Evolutionary conservation across 2,113 vertebrate genomes (phyloP), one percentile per base, ranked within the genome.

Genomic region (Xyrauchen texanus): DNA sequence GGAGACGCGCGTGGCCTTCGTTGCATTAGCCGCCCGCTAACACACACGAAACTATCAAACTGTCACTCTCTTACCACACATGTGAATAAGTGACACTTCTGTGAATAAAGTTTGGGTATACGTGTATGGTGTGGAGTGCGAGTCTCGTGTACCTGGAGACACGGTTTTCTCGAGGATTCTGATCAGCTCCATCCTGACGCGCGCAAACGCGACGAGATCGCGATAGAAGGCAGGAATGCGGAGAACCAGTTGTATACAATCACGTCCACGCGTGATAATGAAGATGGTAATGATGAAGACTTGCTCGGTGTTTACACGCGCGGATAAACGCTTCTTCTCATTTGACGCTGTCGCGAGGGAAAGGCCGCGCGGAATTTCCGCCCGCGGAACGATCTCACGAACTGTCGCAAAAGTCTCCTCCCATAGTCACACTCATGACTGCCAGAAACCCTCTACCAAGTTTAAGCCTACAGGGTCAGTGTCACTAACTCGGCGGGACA

Each of bases 81-180:
- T 15, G 10, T n/a, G 46, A 44, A 5, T n/a, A 46, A 6, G 21
- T 6, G n/a, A 75, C 44, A 3, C 11, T 21, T 0, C 0, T 11
- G 44, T 0, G 4, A 0, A 1, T 0, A 34, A 3, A 5, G 8
- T 34, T 34, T 3, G 21, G 1, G 21, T 34, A 34, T 34, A 34
- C 21, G 21, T 34, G 21, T 34, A 34, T 34, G 21, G 21, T 34
- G 21, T 34, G 21, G 21, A 34, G 21, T 34, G 21, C 21, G 4
- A 47, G 66, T 91, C 13, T 49, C 49, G 34, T 5, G 21, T 83
- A 94, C 96, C 96, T 83, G 96, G 95, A 90, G 96, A 98, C 77
- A 98, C 95, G 60, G 95, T 98, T 88, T 98, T 97, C 86, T 97
- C 96, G 84, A 98, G 93, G 85, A 98, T 98, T 58, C 95, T 96